These are phyloP conservation scores for Myoxocephalus aenaeus DNA, from an alignment of 2,797 vertebrate species.

Conservation along the genomic window DNA sequence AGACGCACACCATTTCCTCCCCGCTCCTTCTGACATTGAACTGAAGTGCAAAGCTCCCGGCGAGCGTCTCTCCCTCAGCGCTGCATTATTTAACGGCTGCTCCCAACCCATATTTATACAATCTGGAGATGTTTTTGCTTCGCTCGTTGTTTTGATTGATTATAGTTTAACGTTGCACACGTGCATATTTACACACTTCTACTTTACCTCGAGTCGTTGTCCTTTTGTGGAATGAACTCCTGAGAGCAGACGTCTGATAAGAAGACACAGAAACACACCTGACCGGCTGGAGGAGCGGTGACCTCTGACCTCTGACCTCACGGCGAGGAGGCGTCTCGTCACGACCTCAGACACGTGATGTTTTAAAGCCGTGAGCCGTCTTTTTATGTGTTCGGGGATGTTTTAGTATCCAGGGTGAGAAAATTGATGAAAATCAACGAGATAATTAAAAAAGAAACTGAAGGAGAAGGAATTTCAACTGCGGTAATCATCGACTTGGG, in stretches of 20 bases:
- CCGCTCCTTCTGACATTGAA: slow-evolving; percentile 71
- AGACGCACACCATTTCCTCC: slow-evolving; percentile 60
- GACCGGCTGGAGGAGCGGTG: no score
- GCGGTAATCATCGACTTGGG: background rate
- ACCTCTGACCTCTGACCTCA: background rate
- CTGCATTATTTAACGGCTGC: slow-evolving; percentile 59
- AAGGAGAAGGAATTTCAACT: background rate
- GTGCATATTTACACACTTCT: no score
- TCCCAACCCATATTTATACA: background rate
- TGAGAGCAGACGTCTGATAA: background rate
- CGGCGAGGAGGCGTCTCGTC: background rate
- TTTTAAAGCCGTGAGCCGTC: background rate
- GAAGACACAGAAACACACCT: background rate
- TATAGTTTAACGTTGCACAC: background rate
- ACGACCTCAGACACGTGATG: background rate
- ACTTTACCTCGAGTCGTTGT: background rate
- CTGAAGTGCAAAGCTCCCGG: slow-evolving; percentile 64
- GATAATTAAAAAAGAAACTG: background rate
- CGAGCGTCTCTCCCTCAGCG: slow-evolving; percentile 37
- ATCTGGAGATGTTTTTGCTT: background rate
- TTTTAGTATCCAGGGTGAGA: background rate
- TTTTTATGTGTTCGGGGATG: background rate
- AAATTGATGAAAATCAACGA: background rate
- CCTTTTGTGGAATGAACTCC: background rate
- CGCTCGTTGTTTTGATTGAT: background rate